phyloP scores from a whole-genome alignment of 2,888 invertebrate genomes.

The Xylocampa areola region DNA sequence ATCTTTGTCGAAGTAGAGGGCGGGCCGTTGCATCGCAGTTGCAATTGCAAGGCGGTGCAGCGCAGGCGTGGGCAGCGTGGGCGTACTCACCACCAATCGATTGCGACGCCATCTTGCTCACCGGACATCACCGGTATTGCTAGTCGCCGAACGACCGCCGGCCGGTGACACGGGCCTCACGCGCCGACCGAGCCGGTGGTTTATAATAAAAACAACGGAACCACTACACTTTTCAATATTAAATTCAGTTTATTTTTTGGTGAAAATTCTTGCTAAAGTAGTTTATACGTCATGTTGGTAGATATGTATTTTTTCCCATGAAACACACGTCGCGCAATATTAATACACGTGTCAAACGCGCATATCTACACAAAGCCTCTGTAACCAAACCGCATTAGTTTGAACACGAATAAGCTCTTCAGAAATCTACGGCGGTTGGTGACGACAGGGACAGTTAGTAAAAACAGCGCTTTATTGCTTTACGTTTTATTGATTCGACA shows the following conservation, averaged over 20 bases:
- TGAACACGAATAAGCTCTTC: conserved; percentile 86
- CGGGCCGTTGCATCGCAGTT: conserved; percentile 73
- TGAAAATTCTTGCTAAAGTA: conserved; percentile 26
- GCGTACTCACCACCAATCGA: conserved; percentile 84
- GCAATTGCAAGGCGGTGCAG: conserved; percentile 84
- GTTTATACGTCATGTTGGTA: conserved; percentile 21
- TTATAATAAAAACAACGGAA: conserved; percentile 33
- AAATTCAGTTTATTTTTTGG: conserved; percentile 30
- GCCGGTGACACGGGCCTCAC: conserved; percentile 50
- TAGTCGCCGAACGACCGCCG: conserved; percentile 65
- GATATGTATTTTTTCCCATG: conserved; percentile 28
- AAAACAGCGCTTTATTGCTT: conserved; percentile 75
- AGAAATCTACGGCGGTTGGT: conserved; percentile 78
- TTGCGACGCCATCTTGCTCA: conserved; percentile 86
- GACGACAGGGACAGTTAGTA: conserved; percentile 71
- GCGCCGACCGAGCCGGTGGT: conserved; percentile 30
- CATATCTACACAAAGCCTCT: conserved; percentile 74
- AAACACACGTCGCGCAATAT: conserved; percentile 49
- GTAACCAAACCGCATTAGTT: conserved; percentile 82
- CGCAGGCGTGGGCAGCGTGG: conserved; percentile 85
- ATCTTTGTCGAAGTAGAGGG: conserved; percentile 61
- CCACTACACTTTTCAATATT: conserved; percentile 26
- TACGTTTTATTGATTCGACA: conserved; percentile 64
- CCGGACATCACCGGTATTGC: conserved; percentile 74
- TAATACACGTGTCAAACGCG: conserved; percentile 70